A percentile compares a stretch with the other conserved stretches of the same genome.
These are phyloP conservation scores for Cephus spinipes DNA, from an alignment of 2,888 invertebrate genomes.

Conservation along the genomic window DNA sequence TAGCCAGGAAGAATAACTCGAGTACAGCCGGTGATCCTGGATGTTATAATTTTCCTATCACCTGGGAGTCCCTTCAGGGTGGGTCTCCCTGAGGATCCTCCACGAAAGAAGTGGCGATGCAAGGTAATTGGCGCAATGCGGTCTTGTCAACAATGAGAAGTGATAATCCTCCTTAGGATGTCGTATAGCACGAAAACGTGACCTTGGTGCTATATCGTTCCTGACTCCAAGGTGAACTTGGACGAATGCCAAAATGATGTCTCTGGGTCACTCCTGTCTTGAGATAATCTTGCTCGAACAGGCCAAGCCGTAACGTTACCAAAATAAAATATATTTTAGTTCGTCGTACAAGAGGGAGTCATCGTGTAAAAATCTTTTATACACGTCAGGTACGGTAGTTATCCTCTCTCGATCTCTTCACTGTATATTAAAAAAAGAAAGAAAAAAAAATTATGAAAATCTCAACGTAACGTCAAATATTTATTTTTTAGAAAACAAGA, in stretches of 20 bases:
- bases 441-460: neutral
- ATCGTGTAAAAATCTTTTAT: neutral
- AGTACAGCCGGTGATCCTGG: neutral
- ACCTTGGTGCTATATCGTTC: constrained; percentile 60
- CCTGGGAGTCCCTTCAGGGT: neutral
- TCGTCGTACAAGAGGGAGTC: neutral
- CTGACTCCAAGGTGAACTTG: constrained; percentile 62
- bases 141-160: constrained; percentile 58
- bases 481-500: neutral
- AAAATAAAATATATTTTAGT: constrained; percentile 13
- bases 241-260: constrained; percentile 56
- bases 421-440: neutral
- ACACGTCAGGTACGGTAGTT: neutral
- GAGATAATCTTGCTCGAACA: constrained; percentile 39
- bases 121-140: constrained; percentile 59
- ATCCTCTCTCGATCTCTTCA: neutral
- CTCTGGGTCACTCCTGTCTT: constrained; percentile 60
- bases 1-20: neutral
- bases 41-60: neutral
- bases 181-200: constrained; percentile 43
- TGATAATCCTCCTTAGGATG: constrained; percentile 53
- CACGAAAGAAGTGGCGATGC: neutral
- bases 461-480: neutral
- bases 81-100: neutral
- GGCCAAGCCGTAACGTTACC: constrained; percentile 15